Conservation (phyloP, 2,113 vertebrate species). For the Hemibagrus wyckioides region DNA sequence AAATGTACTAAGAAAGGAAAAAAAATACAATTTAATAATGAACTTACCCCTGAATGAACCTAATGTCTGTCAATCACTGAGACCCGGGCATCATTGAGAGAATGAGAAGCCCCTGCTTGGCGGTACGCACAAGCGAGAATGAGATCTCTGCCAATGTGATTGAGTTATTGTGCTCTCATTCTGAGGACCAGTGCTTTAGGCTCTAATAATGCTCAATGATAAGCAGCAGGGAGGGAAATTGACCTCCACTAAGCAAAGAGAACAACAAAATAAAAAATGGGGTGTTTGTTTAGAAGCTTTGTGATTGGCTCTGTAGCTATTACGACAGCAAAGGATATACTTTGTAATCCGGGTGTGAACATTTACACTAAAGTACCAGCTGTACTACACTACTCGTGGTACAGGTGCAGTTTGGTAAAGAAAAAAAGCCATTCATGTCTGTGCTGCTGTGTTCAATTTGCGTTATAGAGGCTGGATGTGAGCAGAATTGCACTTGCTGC, state of each 20-base stretch:
- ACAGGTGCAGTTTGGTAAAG: not conserved
- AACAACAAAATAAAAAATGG: not conserved
- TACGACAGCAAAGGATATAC: not conserved
- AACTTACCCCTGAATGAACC: constrained; percentile 67
- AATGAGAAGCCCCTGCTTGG: constrained; percentile 35
- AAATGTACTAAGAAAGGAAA: not conserved
- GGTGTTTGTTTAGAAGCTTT: constrained; percentile 25
- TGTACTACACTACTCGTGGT: constrained; percentile 10
- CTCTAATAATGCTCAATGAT: constrained; percentile 47
- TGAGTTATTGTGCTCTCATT: constrained; percentile 55
- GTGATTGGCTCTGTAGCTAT: not conserved
- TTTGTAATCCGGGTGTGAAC: constrained; percentile 2
- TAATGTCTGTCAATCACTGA: constrained; percentile 67
- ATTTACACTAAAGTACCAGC: constrained; percentile 12
- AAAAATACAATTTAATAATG: constrained; percentile 64
- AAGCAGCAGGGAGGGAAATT: constrained; percentile 61
- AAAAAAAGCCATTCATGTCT: not conserved
- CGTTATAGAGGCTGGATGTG: not conserved
- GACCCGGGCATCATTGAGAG: constrained; percentile 17
- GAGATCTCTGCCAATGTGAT: constrained; percentile 54
- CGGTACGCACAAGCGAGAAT: constrained; percentile 42
- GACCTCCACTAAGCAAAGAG: constrained; percentile 44
- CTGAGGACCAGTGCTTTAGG: constrained; percentile 43
- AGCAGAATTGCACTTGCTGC: not conserved
- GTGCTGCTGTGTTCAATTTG: constrained; percentile 8